Evolutionary conservation across 1,140 invertebrate species (phyloP), one percentile per base, ranked within the genome.

Genomic region (Mycetomoellerius zeteki): DNA sequence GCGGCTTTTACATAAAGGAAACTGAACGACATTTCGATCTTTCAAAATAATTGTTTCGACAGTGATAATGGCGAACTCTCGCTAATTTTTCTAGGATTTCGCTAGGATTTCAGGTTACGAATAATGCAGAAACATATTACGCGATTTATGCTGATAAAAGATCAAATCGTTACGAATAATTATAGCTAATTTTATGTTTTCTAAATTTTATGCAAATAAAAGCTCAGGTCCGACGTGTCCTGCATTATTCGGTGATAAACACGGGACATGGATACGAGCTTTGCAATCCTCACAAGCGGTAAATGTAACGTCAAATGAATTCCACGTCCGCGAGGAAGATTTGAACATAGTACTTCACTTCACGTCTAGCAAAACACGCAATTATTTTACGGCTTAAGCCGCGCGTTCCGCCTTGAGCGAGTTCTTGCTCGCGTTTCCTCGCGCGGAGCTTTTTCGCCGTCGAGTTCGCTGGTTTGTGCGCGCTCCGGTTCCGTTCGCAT

Each of bases 331-430:
- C 37, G 69, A 62, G 80, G 69, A 84, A 84, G 69, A 84, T 84
- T 75, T 50, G 67, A 82, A 56, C 67, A 19, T 47, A 62, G 67
- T 60, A 84, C 72, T 84, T 73, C 80, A 84, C 80, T 47, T 62
- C 4, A 19, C 47, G 69, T 60, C 69, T 67, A 24, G 80, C 80
- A 84, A 84, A 84, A 84, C 80, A 84, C 54, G 80, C 80, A 84
- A 84, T 84, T 84, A 84, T 84, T 84, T 84, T 73, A 84, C 80
- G 69, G 80, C 80, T 84, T 84, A 84, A 84, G 80, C 80, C 80
- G 67, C 80, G 69, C 80, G 80, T 84, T 84, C 80, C 80, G 80
- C 80, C 80, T 84, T 75, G 80, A 84, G 80, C 69, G 80, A 60
- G 80, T 84, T 84, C 80, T 84, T 84, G 80, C 67, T 7, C 80